Percentiles rank a stretch among this genome's conserved stretches.
phyloP scores from a whole-genome alignment of 2,113 vertebrate species.

The Phylloscopus whistleri region DNA sequence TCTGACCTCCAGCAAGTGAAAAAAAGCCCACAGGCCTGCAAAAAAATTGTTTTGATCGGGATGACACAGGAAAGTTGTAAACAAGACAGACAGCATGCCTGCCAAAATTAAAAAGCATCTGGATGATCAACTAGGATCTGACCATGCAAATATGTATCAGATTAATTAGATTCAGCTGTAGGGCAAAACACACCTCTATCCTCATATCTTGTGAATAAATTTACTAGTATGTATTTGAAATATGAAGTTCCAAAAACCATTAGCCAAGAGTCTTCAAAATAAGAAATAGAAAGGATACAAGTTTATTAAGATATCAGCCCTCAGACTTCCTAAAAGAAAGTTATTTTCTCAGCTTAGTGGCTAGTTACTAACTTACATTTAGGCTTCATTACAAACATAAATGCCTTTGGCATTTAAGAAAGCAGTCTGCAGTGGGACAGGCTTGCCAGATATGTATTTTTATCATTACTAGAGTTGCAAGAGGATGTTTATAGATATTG shows the following conservation, averaged over 20 bases:
- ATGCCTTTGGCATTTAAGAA: not conserved
- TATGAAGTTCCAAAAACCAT: not conserved
- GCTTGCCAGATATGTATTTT: not conserved
- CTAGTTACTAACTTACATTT: not conserved
- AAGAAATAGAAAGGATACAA: not conserved
- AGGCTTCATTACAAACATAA: not conserved
- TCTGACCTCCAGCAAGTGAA: not conserved
- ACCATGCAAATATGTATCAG: not conserved
- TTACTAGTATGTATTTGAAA: not conserved
- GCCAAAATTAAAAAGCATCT: not conserved
- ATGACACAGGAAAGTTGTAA: not conserved
- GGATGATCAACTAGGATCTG: not conserved
- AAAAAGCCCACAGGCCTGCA: not conserved
- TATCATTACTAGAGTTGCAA: not conserved
- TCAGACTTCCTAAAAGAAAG: not conserved
- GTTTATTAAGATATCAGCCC: not conserved
- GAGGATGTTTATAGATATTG: constrained; percentile 17
- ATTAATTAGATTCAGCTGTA: not conserved
- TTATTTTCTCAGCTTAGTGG: not conserved
- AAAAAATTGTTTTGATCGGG: not conserved
- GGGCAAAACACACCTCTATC: not conserved
- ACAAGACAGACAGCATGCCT: not conserved
- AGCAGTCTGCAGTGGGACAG: not conserved
- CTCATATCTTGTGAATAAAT: not conserved
- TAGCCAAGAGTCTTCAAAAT: not conserved